Evolutionary conservation across 2,888 invertebrate genomes (phyloP).

Genomic region (Euphydryas editha): DNA sequence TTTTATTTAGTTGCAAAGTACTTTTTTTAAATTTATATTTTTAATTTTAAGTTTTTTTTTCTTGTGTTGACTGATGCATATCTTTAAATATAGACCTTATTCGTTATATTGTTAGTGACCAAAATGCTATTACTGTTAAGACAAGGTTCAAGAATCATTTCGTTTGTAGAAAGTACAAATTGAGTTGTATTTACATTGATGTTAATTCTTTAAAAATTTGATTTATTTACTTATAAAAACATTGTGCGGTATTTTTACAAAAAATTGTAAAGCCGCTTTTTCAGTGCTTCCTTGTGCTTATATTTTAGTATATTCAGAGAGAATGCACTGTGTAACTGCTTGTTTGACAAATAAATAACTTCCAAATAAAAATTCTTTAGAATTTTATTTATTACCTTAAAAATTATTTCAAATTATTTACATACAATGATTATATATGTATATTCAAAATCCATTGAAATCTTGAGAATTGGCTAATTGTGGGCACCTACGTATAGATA

Average conservation of each 20-base stretch:
- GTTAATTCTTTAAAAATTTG: slow-evolving; percentile 22
- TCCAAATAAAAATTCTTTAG: not conserved
- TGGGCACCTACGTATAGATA: slow-evolving; percentile 49
- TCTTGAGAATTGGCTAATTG: slow-evolving; percentile 37
- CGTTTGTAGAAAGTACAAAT: not conserved
- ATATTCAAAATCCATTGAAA: slow-evolving; percentile 8
- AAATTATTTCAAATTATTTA: not conserved
- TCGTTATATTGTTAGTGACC: not conserved
- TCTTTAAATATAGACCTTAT: slow-evolving; percentile 6
- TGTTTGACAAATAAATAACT: slow-evolving; percentile 12
- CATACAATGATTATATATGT: too few relatives aligned
- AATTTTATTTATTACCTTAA: not conserved
- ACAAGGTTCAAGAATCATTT: not conserved
- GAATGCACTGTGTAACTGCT: slow-evolving; percentile 55
- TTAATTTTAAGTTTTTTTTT: not conserved
- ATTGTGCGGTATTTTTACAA: slow-evolving; percentile 40
- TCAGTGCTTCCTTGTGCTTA: slow-evolving; percentile 77
- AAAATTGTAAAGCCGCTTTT: slow-evolving; percentile 61
- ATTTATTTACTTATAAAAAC: slow-evolving; percentile 14
- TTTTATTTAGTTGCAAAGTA: slow-evolving; percentile 20
- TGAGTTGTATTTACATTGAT: slow-evolving; percentile 1
- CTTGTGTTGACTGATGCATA: slow-evolving; percentile 3
- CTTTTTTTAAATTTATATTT: slow-evolving; percentile 14
- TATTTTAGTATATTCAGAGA: slow-evolving; percentile 76
- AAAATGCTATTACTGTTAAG: not conserved